Evolutionary conservation across 2,888 invertebrate species (phyloP).

Genomic region (Sminthurinus aureus): DNA sequence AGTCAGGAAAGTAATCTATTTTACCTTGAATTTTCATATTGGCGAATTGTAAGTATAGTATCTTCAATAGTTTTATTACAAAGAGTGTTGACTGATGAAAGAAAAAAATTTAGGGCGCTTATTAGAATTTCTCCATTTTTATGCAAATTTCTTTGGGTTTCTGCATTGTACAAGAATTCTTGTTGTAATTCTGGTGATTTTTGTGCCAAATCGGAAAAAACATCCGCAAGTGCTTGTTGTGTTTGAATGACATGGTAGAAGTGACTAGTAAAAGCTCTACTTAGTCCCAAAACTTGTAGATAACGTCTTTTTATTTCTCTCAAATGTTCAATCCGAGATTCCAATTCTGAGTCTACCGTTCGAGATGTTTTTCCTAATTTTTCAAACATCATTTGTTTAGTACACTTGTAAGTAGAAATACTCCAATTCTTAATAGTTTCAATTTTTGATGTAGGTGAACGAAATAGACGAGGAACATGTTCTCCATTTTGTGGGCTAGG

Average conservation of each 20-base stretch:
- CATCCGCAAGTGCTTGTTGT: slow-evolving; percentile 87
- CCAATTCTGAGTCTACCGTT: slow-evolving; percentile 90
- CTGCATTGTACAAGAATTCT: slow-evolving; percentile 93
- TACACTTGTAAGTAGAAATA: slow-evolving; percentile 97
- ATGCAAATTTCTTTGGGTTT: slow-evolving; percentile 90
- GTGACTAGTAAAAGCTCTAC: slow-evolving; percentile 85
- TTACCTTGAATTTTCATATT: slow-evolving; percentile 80
- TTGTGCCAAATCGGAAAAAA: slow-evolving; percentile 93
- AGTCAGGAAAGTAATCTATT: no score
- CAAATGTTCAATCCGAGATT: slow-evolving; percentile 89
- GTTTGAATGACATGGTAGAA: slow-evolving; percentile 87
- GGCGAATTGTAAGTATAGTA: slow-evolving; percentile 78
- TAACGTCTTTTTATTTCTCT: slow-evolving; percentile 95
- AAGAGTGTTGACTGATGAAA: slow-evolving; percentile 92
- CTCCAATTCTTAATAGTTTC: slow-evolving; percentile 96
- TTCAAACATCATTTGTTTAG: slow-evolving; percentile 94
- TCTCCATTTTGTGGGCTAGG: slow-evolving; percentile 69
- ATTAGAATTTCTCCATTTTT: slow-evolving; percentile 93
- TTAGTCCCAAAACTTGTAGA: slow-evolving; percentile 83
- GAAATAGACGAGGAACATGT: slow-evolving; percentile 64
- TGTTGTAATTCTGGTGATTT: slow-evolving; percentile 95
- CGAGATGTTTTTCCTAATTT: slow-evolving; percentile 93
- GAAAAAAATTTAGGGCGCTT: slow-evolving; percentile 95
- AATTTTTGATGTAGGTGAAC: slow-evolving; percentile 80
- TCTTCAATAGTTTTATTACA: slow-evolving; percentile 99